Base-by-base conservation (phyloP, 2,797 vertebrate species). In the Aeoliscus strigatus region DNA sequence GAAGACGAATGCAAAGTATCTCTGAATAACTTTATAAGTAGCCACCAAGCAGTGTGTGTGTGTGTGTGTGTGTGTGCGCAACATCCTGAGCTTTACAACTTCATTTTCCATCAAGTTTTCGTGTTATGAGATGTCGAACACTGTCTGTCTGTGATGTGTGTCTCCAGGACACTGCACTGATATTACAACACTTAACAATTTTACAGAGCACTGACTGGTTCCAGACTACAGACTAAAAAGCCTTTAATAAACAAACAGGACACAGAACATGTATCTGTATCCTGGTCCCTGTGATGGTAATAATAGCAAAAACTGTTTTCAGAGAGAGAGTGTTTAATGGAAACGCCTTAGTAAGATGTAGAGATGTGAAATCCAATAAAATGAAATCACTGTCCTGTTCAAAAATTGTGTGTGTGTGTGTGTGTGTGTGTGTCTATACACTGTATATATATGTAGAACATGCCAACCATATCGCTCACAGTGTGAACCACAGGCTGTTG, bases 101-200 rank as follows among this genome's bases (percentile, higher is more conserved):
- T 43, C 11, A 50, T 24, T 39, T 38, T 24, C 36, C 14, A 15
- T 29, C 10, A 46, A 13, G 38, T 38, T 38, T 14, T n/a, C 34
- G 39, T 11, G 28, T 10, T 27, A 14, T 10, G 3, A 21, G 18
- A 21, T 3, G 3, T 21, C 6, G 16, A 12, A 14, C 31, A 43
- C 16, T 40, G 14, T 42, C 24, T 17, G 42, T 48, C 25, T 33
- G 23, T 15, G 30, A 55, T 75, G 70, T 66, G 55, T n/a, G 68
- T 70, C 77, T 62, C 26, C 39, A 57, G 35, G 42, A 70, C n/a
- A 12, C 39, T 42, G 53, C 32, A 34, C 39, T 28, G 43, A 51
- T 14, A 46, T 27, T 26, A 28, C 49, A 47, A 51, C 53, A 27
- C 27, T 34, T 14, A 49, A 24, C n/a, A 32, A 46, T 15, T 14